Conservation (phyloP, 2,113 vertebrate species). For the Rhagologus leucostigma region DNA sequence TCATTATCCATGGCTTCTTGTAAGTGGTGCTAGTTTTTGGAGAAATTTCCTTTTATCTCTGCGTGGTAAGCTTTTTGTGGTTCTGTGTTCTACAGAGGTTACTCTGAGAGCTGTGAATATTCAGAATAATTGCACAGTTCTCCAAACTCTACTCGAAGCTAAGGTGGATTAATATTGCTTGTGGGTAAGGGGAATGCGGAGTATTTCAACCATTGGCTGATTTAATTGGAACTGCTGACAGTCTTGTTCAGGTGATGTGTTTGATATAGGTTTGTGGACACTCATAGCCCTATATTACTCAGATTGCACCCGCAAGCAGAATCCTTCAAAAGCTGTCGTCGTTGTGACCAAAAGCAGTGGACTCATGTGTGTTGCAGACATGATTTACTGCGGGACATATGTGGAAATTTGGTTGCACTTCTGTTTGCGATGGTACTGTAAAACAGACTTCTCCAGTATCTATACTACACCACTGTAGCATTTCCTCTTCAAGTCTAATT, state of each 20-base stretch:
- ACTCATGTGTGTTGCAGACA: background rate
- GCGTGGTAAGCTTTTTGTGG: background rate
- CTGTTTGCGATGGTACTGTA: background rate
- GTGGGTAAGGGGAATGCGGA: background rate
- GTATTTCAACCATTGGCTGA: background rate
- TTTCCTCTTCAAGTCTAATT: background rate
- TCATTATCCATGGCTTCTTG: background rate
- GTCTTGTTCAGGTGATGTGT: background rate
- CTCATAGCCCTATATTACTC: background rate
- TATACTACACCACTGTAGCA: accelerated
- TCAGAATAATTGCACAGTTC: background rate
- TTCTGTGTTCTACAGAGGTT: background rate
- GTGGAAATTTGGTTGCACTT: background rate
- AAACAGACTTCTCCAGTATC: background rate
- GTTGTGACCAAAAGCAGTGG: background rate
- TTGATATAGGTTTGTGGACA: background rate
- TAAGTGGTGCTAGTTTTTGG: background rate
- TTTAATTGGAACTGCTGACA: background rate
- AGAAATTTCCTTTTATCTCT: background rate
- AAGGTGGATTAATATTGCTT: background rate
- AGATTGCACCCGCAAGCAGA: background rate
- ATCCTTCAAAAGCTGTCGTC: background rate
- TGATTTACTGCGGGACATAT: background rate
- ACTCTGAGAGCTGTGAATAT: background rate
- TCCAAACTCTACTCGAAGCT: background rate